Evolutionary conservation across 2,113 vertebrate species (phyloP).

Genomic region (Hippocampus zosterae): DNA sequence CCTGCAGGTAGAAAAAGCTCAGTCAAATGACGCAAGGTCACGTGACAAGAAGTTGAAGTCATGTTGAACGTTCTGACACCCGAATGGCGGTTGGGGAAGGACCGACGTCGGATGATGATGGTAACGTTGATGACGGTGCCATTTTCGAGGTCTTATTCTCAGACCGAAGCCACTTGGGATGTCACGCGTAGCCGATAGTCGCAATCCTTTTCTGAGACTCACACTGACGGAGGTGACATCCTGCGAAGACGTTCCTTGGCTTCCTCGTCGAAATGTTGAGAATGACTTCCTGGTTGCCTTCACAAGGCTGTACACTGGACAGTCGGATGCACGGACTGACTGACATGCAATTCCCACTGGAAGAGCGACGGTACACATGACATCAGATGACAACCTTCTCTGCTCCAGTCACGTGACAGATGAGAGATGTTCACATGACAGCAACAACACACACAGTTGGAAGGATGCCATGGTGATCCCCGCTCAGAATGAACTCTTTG

Average conservation of each 20-base stretch:
- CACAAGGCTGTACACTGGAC: not conserved
- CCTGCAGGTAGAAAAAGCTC: constrained; percentile 37
- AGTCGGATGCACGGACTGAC: not conserved
- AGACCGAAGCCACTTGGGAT: not conserved
- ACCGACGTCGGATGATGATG: not conserved
- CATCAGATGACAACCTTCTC: not conserved
- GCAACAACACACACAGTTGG: not conserved
- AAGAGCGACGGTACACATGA: not conserved
- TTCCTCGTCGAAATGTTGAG: not conserved
- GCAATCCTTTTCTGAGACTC: not conserved
- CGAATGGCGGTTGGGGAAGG: not conserved
- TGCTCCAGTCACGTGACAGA: not conserved
- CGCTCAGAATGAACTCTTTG: not conserved
- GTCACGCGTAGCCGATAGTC: not conserved
- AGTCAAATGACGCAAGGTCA: not conserved
- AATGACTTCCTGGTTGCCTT: not conserved
- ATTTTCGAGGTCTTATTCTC: not conserved
- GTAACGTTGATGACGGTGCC: not conserved
- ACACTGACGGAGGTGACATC: not conserved
- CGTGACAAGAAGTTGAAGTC: not conserved
- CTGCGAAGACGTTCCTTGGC: not conserved
- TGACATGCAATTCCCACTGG: not conserved
- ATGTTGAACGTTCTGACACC: not conserved
- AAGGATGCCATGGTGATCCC: not conserved
- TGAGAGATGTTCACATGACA: not conserved